Evolutionary conservation across 2,888 invertebrate genomes (phyloP).

Genomic region (Octodonta nipae): DNA sequence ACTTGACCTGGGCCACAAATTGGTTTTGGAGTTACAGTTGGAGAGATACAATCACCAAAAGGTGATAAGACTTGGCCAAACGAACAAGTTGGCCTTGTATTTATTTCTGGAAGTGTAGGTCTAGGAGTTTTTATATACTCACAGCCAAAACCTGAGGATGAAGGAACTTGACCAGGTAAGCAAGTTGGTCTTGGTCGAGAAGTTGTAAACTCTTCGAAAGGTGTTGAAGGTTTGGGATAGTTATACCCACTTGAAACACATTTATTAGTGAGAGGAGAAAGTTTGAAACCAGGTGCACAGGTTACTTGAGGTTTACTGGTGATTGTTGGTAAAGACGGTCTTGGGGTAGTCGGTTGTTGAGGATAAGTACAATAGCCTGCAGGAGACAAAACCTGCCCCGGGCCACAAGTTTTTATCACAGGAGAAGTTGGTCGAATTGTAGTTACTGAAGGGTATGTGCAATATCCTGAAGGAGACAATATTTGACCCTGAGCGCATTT

Average conservation of each 20-base stretch:
- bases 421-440: constrained; percentile 5
- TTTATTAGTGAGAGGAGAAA: constrained; percentile 7
- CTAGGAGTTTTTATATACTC: constrained; percentile 9
- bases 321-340: too few relatives aligned
- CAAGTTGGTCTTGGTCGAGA: constrained; percentile 7
- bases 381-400: constrained; percentile 9
- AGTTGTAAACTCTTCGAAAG: constrained; percentile 4
- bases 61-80: constrained; percentile 10
- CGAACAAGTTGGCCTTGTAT: constrained; percentile 9
- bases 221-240: constrained; percentile 11
- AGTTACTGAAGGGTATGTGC: constrained; percentile 9
- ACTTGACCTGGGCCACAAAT: constrained; percentile 14
- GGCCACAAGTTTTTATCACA: constrained; percentile 7
- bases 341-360: constrained; percentile 9
- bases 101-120: constrained; percentile 3
- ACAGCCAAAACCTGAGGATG: constrained; percentile 8
- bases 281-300: constrained; percentile 10
- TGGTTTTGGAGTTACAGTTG: constrained; percentile 6
- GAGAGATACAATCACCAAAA: constrained; percentile 9
- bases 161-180: constrained; percentile 11
- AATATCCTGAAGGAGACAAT: constrained; percentile 11
- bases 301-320: background rate
- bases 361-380: constrained; percentile 14
- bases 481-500: constrained; percentile 9
- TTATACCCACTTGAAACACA: constrained; percentile 8